Evolutionary conservation across 2,113 vertebrate species (phyloP), one percentile per base, ranked within the genome.

Genomic region (Apodemus sylvaticus): DNA sequence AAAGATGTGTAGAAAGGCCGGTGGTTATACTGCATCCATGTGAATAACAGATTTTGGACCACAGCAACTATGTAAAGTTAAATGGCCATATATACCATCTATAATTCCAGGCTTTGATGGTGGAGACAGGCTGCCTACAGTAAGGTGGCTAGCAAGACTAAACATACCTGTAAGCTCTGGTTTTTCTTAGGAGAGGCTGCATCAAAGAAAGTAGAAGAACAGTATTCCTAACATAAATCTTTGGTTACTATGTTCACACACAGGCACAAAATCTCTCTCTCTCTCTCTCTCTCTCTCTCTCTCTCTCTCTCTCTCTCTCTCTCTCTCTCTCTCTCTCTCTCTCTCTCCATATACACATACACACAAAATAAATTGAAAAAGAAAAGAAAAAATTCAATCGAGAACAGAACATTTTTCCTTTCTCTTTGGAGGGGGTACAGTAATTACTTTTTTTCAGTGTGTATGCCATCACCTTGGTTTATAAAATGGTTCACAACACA

Each of bases 401-500:
- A 90, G 31, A 36, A 87, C 20, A 71, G 81, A 60, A 2, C 2
- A 58, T 83, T 81, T 45, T 14, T 34, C 8, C 29, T 66, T 48
- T 66, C 26, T 66, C 17, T 55, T 68, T 14, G 24, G 53, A 45
- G 5, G 36, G 36, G 9, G 1, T 20, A 53, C 0, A 62, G 22
- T 86, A 94, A 89, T 68, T 94, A 29, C 20, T 89, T 45, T 89
- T 89, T 53, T 86, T 88, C 92, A 96, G 45, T 19, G 0, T 42
- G 5, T 10, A 89, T 78, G 26, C 53, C 60, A 62, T 93, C 95
- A 94, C 90, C 71, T 96, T 92, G 55, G 68, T 90, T 91, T 94
- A 20, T 93, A 95, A 89, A 95, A 95, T 86, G 81, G 17, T 71
- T 62, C 85, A 90, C 45, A 96, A 87, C 58, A 87, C 55, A 93